A percentile compares a stretch with the other conserved stretches of the same genome.
These are phyloP conservation scores for Luscinia luscinia DNA, from an alignment of 2,797 vertebrate genomes.

Conservation along the genomic window DNA sequence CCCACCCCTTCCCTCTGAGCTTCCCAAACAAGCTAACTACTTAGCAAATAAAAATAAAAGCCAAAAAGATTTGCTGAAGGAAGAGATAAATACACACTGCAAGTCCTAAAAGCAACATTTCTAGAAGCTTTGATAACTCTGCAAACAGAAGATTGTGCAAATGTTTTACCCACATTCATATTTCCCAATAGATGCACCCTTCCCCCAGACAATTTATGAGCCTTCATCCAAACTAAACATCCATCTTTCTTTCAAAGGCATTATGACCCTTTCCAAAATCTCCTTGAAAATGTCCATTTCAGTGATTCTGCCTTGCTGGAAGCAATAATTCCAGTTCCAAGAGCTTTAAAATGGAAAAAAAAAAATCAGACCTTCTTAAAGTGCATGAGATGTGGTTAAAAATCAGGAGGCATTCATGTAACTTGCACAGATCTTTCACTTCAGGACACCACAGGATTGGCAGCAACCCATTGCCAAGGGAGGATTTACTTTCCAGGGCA, in stretches of 20 bases:
- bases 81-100: background rate
- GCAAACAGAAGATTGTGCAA: background rate
- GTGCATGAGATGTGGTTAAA: background rate
- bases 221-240: background rate
- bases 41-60: background rate
- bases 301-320: background rate
- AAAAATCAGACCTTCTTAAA: background rate
- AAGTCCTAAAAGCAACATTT: conserved; percentile 9
- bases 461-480: background rate
- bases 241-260: background rate
- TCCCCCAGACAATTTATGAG: background rate
- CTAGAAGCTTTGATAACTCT: conserved; percentile 19
- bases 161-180: background rate
- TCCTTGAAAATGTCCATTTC: background rate
- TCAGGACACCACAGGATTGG: background rate
- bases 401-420: background rate
- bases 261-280: background rate
- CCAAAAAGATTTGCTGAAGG: background rate
- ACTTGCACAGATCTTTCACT: background rate
- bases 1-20: background rate
- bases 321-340: background rate
- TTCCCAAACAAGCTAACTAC: background rate
- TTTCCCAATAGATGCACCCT: background rate
- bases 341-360: background rate
- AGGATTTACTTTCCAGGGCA: background rate